These are phyloP conservation scores for Saguinus midas DNA, from an alignment of 2,113 vertebrate genomes.

Conservation along the genomic window DNA sequence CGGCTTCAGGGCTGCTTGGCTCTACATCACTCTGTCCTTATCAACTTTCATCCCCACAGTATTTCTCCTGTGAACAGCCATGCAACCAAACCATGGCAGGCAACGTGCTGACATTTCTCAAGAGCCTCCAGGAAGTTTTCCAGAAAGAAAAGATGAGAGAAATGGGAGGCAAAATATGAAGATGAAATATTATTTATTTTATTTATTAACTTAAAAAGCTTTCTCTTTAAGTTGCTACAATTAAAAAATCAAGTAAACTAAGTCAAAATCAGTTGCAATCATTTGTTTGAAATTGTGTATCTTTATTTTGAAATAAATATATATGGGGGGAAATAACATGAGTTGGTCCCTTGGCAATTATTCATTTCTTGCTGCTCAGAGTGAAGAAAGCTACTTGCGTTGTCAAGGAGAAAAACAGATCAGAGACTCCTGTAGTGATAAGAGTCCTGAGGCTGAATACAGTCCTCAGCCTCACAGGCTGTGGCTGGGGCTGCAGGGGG, in stretches of 20 bases:
- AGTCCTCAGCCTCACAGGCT: no score
- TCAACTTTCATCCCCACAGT: conserved; percentile 34
- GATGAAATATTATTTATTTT: conserved; percentile 72
- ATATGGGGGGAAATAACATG: not conserved
- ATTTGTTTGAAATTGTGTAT: not conserved
- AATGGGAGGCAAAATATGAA: not conserved
- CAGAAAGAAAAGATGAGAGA: conserved; percentile 39
- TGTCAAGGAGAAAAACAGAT: not conserved
- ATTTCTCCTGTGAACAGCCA: conserved; percentile 64
- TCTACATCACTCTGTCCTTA: not conserved
- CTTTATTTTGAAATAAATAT: conserved; percentile 66
- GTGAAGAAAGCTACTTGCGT: not conserved
- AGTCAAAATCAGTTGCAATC: not conserved
- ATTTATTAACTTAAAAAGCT: conserved; percentile 72
- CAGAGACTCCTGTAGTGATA: not conserved
- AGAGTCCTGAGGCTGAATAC: not conserved
- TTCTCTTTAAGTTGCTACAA: conserved; percentile 6
- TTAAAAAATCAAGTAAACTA: conserved; percentile 21
- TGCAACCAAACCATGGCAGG: conserved; percentile 60
- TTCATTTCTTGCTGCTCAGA: not conserved
- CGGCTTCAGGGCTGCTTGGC: not conserved
- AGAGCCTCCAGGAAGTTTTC: conserved; percentile 38
- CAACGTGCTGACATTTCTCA: conserved; percentile 57
- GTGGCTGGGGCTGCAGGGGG: not conserved
- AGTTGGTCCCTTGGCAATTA: not conserved